Percentiles rank a stretch among this genome's conserved stretches.
Conservation (phyloP, 2,797 vertebrate genomes). For the Fringilla coelebs region DNA sequence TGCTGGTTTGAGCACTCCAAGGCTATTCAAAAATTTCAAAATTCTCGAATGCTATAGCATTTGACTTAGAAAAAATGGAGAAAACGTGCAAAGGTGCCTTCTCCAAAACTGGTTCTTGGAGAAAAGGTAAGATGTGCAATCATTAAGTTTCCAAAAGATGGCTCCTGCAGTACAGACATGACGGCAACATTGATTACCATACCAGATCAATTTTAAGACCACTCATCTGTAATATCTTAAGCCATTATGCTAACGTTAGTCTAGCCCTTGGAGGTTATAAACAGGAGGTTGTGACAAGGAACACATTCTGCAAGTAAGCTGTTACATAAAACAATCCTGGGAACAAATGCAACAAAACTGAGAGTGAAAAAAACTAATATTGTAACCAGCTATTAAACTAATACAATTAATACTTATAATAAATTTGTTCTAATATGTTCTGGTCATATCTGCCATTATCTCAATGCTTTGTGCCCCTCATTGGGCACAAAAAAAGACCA, state of each 20-base stretch:
- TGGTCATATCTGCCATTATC: neutral
- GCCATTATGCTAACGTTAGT: neutral
- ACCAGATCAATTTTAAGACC: neutral
- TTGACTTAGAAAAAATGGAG: neutral
- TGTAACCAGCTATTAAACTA: neutral
- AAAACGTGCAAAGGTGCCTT: neutral
- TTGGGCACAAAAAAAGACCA: neutral
- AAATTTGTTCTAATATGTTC: neutral
- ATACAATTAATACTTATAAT: neutral
- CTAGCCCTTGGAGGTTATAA: neutral
- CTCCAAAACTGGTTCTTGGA: neutral
- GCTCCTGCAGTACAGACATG: neutral
- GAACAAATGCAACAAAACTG: neutral
- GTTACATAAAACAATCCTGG: neutral
- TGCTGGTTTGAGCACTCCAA: neutral
- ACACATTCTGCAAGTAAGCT: neutral
- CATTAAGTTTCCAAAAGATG: neutral
- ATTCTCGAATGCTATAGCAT: neutral
- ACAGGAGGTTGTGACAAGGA: neutral
- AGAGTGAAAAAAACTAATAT: neutral
- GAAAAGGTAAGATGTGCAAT: neutral
- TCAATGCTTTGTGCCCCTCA: fast-evolving
- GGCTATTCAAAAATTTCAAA: neutral
- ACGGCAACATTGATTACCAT: neutral
- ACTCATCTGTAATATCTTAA: neutral